Base-by-base conservation (phyloP, 2,888 invertebrate genomes). In the Leucozona laternaria region DNA sequence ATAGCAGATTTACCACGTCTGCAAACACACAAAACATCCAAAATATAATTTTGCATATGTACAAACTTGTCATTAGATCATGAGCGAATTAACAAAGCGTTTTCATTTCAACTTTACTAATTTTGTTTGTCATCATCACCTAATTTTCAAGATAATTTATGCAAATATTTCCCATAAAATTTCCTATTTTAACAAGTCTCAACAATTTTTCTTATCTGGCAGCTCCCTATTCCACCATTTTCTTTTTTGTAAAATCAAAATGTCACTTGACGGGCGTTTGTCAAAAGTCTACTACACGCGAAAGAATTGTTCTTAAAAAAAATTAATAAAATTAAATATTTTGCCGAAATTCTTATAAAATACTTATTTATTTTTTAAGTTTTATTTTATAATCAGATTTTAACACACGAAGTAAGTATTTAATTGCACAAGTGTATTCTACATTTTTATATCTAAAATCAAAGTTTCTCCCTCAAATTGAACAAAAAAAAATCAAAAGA, bases 191-290 rank as follows among this genome's bases (percentile, higher is more conserved):
- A n/a, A n/a, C n/a, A n/a, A n/a, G n/a, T n/a, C n/a, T n/a, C n/a
- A n/a, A n/a, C n/a, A n/a, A n/a, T n/a, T 37, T 37, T 37, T 37
- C 13, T 37, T 37, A 4, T 3, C 48, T 80, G 79, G 79, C 79
- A 80, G 11, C 43, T 1, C 68, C 34, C 28, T n/a, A 25, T 75
- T 20, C 79, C 79, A 62, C 64, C 64, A 64, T 73, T 79, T 83
- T 68, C 40, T 79, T 73, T 68, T 37, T 17, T 10, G 2, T n/a
- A 48, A 68, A 17, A 17, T 68, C 13, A 48, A 68, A 17, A 17
- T 68, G 72, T 85, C 84, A 84, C 71, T 84, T 79, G 75, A 60
- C 75, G 84, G 80, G 80, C 57, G 76, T 60, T 72, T 80, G 76
- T 80, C 80, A 80, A 79, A 76, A 64, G 64, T 76, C 66, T 20